These are phyloP conservation scores for Drosophila virilis DNA, from an alignment of 1,140 invertebrate species.

Conservation along the genomic window DNA sequence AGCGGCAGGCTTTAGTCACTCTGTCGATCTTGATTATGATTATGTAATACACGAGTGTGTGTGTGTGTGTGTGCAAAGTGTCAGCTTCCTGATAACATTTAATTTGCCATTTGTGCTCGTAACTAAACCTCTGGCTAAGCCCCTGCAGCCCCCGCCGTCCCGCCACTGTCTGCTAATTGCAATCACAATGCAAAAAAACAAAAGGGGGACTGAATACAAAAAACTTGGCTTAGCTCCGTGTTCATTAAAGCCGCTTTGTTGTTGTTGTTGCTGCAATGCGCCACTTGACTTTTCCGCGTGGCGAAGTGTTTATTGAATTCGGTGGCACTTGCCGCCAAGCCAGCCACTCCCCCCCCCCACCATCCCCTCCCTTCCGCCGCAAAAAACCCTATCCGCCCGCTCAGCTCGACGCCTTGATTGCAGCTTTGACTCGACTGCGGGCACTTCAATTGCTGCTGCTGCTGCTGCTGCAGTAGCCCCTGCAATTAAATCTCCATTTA, in stretches of 20 bases:
- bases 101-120: conserved; percentile 66
- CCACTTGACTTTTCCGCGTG: conserved; percentile 78
- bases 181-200: conserved; percentile 50
- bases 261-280: conserved; percentile 60
- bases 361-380: background rate
- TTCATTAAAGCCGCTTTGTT: conserved; percentile 68
- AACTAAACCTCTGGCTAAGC: background rate
- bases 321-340: conserved; percentile 66
- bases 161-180: conserved; percentile 58
- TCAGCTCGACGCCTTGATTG: conserved; percentile 56
- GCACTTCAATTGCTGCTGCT: conserved; percentile 31
- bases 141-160: background rate
- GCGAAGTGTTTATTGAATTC: conserved; percentile 80
- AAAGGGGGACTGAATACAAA: conserved; percentile 11
- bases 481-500: conserved; percentile 84
- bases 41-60: conserved; percentile 46
- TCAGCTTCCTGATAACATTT: conserved; percentile 77
- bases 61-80: conserved; percentile 37
- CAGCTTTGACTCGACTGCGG: conserved; percentile 50
- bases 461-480: conserved; percentile 58
- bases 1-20: conserved; percentile 7
- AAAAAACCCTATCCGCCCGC: no score
- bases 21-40: conserved; percentile 58
- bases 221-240: conserved; percentile 41
- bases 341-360: background rate